Base-by-base conservation (phyloP, 2,797 vertebrate genomes). In the Leptoclinus maculatus region DNA sequence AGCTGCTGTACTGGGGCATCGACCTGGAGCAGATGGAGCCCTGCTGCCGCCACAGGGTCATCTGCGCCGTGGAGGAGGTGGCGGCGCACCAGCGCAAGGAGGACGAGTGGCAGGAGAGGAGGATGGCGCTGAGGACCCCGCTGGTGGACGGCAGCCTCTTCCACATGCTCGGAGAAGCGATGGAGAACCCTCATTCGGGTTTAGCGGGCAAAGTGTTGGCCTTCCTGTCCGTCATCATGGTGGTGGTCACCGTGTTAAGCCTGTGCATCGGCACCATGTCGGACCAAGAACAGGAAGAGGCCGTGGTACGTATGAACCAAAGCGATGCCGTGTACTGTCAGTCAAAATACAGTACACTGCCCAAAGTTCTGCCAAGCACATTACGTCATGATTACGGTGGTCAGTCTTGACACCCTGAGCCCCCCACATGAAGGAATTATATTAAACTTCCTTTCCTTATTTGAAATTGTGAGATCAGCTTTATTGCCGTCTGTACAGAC, bases 261-360 rank as follows among this genome's bases (percentile, higher is more conserved):
- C 93, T 98, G 89, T 98, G 97, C 36, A 90, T 98, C 68, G 96
- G 97, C 93, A 97, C 96, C 76, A 96, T 98, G 96, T 95, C 97
- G 1, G 96, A 97, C 71, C 87, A 96, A 32, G 91, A 96, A 82
- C 95, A 96, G 13, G 96, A 97, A 89, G 96, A 97, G 67, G 95
- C 93, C 88, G 92, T 87, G 94, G 97, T 97, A 88, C 93, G 96
- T 94, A 36, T 65, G 19, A 67, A 53, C n/a, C 25, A 39, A 38
- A 60, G 53, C 19, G 17, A 47, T 17, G 27, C 16, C 45, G 43
- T 49, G 29, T 21, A 56, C 16, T 54, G 21, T 36, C 4, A 19
- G 27, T 17, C 36, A 23, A 64, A 73, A 53, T 53, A n/a, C 19
- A 72, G 34, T 32, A 36, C n/a, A 43, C 25, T 27, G 14, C 16